phyloP scores from a whole-genome alignment of 2,113 vertebrate species.

The Rafetus swinhoei region DNA sequence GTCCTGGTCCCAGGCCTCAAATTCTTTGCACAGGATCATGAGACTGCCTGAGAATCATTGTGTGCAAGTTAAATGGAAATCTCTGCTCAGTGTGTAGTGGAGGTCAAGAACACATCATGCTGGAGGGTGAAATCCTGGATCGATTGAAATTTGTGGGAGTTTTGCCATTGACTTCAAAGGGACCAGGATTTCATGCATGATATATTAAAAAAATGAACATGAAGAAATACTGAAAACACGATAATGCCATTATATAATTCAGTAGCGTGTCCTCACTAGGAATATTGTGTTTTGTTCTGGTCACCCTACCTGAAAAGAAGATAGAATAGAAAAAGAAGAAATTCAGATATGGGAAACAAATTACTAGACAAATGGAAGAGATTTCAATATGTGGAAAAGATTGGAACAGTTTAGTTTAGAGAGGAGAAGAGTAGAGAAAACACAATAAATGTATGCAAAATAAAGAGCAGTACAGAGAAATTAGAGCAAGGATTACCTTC shows the following conservation, averaged over 20 bases:
- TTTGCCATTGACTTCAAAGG: neutral
- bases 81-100: neutral
- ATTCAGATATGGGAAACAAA: neutral
- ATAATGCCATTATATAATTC: neutral
- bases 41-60: neutral
- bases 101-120: neutral
- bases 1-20: neutral
- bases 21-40: neutral
- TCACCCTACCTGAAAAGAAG: neutral
- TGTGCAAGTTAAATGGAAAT: neutral
- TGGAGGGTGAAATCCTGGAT: neutral
- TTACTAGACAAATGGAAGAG: neutral
- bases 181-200: neutral
- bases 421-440: constrained; percentile 43
- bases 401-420: constrained; percentile 10
- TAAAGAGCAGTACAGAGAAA: neutral
- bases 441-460: neutral
- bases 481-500: neutral
- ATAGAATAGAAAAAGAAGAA: neutral
- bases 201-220: neutral
- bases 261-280: neutral
- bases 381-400: constrained; percentile 6
- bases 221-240: constrained; percentile 11
- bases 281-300: neutral
- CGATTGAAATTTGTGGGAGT: neutral